A percentile compares a stretch with the other conserved stretches of the same genome.
These are phyloP conservation scores for Yoshiicerus persimilis DNA, from an alignment of 1,140 invertebrate genomes.

Conservation along the genomic window DNA sequence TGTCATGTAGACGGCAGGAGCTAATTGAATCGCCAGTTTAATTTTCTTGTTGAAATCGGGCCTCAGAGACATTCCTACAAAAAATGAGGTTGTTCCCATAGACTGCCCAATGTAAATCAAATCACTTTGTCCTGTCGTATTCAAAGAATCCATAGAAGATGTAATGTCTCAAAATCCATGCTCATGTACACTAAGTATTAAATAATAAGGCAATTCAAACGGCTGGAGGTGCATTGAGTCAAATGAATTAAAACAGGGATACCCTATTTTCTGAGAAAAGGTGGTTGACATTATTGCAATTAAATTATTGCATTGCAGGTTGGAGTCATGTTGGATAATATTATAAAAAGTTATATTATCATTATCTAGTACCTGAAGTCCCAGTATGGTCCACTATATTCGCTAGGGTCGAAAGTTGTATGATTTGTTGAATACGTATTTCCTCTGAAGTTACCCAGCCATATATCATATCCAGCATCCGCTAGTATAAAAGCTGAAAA, in stretches of 20 bases:
- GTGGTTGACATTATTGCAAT: no score
- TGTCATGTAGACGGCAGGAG: conserved; percentile 70
- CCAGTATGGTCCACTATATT: not conserved
- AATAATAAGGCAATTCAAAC: not conserved
- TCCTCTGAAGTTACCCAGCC: conserved; percentile 69
- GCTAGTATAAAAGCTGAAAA: conserved; percentile 62
- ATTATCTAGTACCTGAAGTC: conserved; percentile 26
- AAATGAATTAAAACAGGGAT: no score
- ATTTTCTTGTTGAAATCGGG: conserved; percentile 53
- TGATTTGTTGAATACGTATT: conserved; percentile 59
- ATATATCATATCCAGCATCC: conserved; percentile 72
- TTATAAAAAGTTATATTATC: no score
- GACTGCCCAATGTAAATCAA: conserved; percentile 60
- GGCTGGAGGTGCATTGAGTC: no score
- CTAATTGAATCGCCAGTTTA: conserved; percentile 52
- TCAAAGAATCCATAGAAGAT: conserved; percentile 59
- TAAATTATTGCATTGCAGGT: no score
- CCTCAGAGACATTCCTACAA: conserved; percentile 51
- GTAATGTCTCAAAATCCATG: conserved; percentile 58
- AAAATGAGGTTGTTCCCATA: conserved; percentile 62
- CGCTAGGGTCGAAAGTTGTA: not conserved
- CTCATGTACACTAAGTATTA: not conserved
- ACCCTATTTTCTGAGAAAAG: no score
- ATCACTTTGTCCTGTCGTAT: conserved; percentile 54
- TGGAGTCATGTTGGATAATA: no score